Evolutionary conservation across 2,888 invertebrate species (phyloP).

Genomic region (Drepanosiphum platanoidis): DNA sequence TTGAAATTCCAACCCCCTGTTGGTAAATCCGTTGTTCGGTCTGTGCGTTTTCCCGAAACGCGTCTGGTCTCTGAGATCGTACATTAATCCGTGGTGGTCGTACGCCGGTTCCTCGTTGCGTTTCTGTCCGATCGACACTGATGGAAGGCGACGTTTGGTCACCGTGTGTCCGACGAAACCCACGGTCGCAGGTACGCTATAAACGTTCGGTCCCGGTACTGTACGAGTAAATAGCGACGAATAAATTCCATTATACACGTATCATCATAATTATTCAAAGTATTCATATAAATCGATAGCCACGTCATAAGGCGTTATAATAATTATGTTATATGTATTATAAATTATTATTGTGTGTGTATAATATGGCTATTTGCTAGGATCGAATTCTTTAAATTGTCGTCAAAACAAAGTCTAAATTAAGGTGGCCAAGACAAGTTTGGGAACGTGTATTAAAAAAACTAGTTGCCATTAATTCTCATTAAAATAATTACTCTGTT

Average conservation of each 20-base stretch:
- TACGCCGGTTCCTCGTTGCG: background rate
- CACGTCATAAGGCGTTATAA: no score
- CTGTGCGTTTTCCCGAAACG: slow-evolving; percentile 26
- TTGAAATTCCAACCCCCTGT: background rate
- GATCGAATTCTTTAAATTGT: no score
- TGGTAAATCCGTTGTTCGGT: background rate
- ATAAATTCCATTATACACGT: background rate
- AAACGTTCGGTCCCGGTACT: slow-evolving; percentile 22
- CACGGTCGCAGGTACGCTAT: slow-evolving; percentile 1
- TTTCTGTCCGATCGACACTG: background rate
- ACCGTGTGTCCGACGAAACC: background rate
- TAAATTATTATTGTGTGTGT: no score
- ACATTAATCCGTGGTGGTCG: background rate
- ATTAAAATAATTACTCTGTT: no score
- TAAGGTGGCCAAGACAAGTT: no score
- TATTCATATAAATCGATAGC: no score
- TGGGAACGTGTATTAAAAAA: no score
- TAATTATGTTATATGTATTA: no score
- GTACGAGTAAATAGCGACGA: background rate
- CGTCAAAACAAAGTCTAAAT: no score
- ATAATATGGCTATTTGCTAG: no score
- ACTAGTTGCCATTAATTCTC: no score
- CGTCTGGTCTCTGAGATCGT: slow-evolving; percentile 9
- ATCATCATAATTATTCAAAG: background rate
- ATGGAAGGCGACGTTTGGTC: slow-evolving; percentile 18